Conservation (phyloP, 2,888 invertebrate genomes). For the Vandiemenella viatica region DNA sequence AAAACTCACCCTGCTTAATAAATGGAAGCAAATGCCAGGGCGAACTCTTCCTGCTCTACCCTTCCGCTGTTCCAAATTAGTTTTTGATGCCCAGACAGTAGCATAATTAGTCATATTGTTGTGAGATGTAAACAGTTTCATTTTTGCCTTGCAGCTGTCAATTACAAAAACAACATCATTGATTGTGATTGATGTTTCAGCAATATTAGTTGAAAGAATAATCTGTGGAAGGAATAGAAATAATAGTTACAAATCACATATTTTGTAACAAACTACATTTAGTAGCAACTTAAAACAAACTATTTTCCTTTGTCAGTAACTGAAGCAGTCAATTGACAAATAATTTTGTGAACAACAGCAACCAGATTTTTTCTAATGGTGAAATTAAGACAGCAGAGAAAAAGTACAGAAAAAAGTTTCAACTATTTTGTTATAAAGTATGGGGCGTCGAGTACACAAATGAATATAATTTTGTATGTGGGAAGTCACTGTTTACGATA, state of each 20-base stretch:
- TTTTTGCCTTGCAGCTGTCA: slow-evolving; percentile 92
- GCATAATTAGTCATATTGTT: slow-evolving; percentile 99
- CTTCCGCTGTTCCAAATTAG: slow-evolving; percentile 86
- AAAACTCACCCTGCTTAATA: slow-evolving; percentile 47
- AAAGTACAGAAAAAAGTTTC: too few relatives aligned
- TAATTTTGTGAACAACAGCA: too few relatives aligned
- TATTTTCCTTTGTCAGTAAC: too few relatives aligned
- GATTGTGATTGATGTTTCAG: slow-evolving; percentile 95
- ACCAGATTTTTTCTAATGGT: too few relatives aligned
- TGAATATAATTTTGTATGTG: too few relatives aligned
- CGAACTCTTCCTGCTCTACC: slow-evolving; percentile 92
- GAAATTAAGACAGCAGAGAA: too few relatives aligned
- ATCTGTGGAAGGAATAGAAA: slow-evolving; percentile 38
- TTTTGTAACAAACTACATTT: slow-evolving; percentile 17
- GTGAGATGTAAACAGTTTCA: slow-evolving; percentile 94
- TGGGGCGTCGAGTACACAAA: too few relatives aligned
- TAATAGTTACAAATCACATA: background rate
- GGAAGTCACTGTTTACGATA: too few relatives aligned
- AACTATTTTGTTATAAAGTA: too few relatives aligned
- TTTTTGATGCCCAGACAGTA: slow-evolving; percentile 88
- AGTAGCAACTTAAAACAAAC: too few relatives aligned
- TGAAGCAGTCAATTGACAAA: too few relatives aligned
- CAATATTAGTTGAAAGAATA: slow-evolving; percentile 94
- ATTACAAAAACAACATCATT: slow-evolving; percentile 97
- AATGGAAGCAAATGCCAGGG: slow-evolving; percentile 84